phyloP scores from a whole-genome alignment of 2,888 invertebrate genomes.

The Allygus modestus region DNA sequence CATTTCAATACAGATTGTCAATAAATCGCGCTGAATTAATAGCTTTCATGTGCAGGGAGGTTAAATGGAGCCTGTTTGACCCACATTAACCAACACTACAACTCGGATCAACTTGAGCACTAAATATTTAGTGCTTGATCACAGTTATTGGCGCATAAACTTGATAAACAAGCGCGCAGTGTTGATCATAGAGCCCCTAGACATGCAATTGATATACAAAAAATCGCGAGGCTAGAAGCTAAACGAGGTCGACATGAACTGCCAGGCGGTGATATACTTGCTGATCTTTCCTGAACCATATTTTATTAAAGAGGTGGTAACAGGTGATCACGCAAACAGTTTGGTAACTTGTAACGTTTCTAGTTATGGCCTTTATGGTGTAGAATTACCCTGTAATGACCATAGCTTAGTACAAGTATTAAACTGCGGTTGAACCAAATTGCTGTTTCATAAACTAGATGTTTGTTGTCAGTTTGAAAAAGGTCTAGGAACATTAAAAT shows the following conservation, averaged over 20 bases:
- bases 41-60: constrained; percentile 19
- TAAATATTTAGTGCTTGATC: constrained; percentile 53
- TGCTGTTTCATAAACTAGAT: no score
- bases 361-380: neutral
- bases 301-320: constrained; percentile 7
- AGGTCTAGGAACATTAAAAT: no score
- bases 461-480: no score
- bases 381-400: no score
- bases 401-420: no score
- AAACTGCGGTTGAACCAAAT: no score
- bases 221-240: neutral
- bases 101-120: constrained; percentile 16
- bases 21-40: neutral
- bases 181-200: neutral
- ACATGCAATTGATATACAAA: constrained; percentile 42
- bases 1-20: constrained; percentile 8
- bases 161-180: constrained; percentile 40
- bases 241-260: constrained; percentile 41
- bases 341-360: neutral
- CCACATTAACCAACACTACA: constrained; percentile 28
- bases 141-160: constrained; percentile 34
- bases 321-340: neutral
- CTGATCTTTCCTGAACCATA: neutral
- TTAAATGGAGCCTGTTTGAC: constrained; percentile 34
- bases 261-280: neutral